phyloP scores from a whole-genome alignment of 2,888 invertebrate species.

The Zaprionus bogoriensis region DNA sequence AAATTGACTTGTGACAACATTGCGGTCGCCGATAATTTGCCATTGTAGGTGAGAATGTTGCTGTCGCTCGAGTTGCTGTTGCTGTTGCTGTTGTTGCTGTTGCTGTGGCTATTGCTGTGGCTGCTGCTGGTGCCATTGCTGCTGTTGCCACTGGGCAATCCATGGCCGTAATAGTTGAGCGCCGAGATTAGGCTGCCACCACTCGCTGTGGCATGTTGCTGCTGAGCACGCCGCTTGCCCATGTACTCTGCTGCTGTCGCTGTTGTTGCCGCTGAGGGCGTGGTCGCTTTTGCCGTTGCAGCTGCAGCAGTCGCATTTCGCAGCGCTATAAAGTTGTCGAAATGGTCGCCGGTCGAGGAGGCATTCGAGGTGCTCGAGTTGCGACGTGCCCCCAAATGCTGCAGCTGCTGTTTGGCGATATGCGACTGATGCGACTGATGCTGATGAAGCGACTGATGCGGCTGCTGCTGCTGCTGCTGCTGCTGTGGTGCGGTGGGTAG shows the following conservation, averaged over 20 bases:
- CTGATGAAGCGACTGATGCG: slow-evolving; percentile 52
- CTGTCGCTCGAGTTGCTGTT: slow-evolving; percentile 31
- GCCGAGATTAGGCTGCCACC: slow-evolving; percentile 59
- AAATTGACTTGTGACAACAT: slow-evolving; percentile 77
- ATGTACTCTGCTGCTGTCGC: slow-evolving; percentile 14
- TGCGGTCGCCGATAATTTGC: slow-evolving; percentile 71
- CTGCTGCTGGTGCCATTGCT: slow-evolving; percentile 21
- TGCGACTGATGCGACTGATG: slow-evolving; percentile 34
- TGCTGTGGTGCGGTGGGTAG: slow-evolving; percentile 52
- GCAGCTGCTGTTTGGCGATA: slow-evolving; percentile 25
- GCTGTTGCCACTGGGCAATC: slow-evolving; percentile 27
- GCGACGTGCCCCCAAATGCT: slow-evolving; percentile 65
- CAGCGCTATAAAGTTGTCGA: slow-evolving; percentile 78
- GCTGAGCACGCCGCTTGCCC: slow-evolving; percentile 30
- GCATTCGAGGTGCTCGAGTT: slow-evolving; percentile 79
- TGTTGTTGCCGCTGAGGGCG: slow-evolving; percentile 24
- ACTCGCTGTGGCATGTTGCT: slow-evolving; percentile 21
- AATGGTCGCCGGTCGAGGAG: slow-evolving; percentile 80
- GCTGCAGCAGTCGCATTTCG: slow-evolving; percentile 63
- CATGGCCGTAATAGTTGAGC: slow-evolving; percentile 74
- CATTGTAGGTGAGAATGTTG: slow-evolving; percentile 58
- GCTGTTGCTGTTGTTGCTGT: slow-evolving; percentile 29
- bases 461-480: slow-evolving; percentile 40
- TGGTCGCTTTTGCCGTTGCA: slow-evolving; percentile 30
- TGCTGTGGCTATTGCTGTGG: slow-evolving; percentile 33